Evolutionary conservation across 2,113 vertebrate species (phyloP).

Genomic region (Brachyistius frenatus): DNA sequence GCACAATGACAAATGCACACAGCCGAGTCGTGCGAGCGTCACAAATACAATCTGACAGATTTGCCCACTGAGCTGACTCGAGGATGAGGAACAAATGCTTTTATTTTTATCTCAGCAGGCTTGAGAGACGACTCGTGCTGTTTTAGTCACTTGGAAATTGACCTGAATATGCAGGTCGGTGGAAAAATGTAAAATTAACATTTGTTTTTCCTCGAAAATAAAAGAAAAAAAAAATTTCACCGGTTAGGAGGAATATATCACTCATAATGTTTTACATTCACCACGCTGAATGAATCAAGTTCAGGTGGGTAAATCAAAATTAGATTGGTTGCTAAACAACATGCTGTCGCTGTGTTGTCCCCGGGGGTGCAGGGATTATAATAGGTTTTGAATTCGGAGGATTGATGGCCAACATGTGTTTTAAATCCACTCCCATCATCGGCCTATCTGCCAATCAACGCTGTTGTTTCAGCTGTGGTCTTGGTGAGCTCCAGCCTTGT

Average conservation of each 20-base stretch:
- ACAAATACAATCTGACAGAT: slow-evolving; percentile 78
- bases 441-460: slow-evolving; percentile 55
- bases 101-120: slow-evolving; percentile 66
- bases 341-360: slow-evolving; percentile 6
- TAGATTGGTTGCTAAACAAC: slow-evolving; percentile 45
- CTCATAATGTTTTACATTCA: background rate
- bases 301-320: slow-evolving; percentile 33
- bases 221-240: background rate
- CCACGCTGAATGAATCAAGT: background rate
- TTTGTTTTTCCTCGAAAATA: background rate
- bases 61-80: slow-evolving; percentile 73
- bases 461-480: slow-evolving; percentile 71
- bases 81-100: slow-evolving; percentile 66
- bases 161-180: slow-evolving; percentile 1
- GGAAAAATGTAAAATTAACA: background rate
- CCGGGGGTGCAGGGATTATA: slow-evolving; percentile 20
- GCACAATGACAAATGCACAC: slow-evolving; percentile 74
- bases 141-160: slow-evolving; percentile 39
- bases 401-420: slow-evolving; percentile 64
- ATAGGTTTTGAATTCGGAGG: slow-evolving; percentile 23
- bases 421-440: slow-evolving; percentile 49
- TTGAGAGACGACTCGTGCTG: slow-evolving; percentile 30
- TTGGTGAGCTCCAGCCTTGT: slow-evolving; percentile 7
- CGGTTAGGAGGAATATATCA: background rate
- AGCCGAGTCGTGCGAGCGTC: slow-evolving; percentile 57